Percentiles rank a stretch among this genome's conserved stretches.
Conservation (phyloP, 2,797 vertebrate genomes). For the Enteromius afrohamiltoni region DNA sequence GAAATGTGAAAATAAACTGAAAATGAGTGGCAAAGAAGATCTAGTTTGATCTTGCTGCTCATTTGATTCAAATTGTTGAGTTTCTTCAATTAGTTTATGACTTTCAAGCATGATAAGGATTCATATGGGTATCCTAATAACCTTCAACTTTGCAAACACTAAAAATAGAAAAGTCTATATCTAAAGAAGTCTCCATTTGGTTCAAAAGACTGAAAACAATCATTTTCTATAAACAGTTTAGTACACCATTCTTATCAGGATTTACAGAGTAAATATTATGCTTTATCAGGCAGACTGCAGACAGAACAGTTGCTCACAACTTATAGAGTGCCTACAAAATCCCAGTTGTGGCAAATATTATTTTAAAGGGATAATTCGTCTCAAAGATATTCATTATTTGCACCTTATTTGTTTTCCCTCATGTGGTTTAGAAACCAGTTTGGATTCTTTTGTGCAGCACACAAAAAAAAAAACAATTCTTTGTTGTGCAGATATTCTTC, state of each 20-base stretch:
- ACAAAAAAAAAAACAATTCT: neutral
- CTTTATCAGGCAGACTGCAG: slow-evolving; percentile 21
- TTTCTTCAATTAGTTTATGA: neutral
- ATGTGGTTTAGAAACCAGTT: neutral
- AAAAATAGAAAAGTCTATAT: slow-evolving; percentile 1
- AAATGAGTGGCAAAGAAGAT: slow-evolving; percentile 26
- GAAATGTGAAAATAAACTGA: neutral
- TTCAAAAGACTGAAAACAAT: neutral
- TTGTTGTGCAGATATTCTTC: neutral
- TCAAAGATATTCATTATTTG: neutral
- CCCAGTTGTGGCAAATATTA: neutral
- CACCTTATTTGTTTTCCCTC: neutral
- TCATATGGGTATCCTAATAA: neutral
- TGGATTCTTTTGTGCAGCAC: neutral
- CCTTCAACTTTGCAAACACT: neutral
- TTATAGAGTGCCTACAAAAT: neutral
- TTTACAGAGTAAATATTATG: slow-evolving; percentile 18
- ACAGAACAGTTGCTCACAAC: slow-evolving; percentile 20
- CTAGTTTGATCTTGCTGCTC: slow-evolving; percentile 13
- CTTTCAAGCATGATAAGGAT: neutral
- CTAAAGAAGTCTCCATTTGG: neutral
- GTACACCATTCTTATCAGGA: slow-evolving; percentile 16
- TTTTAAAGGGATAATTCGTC: neutral
- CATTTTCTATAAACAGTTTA: slow-evolving; percentile 1
- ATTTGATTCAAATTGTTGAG: neutral